Base-by-base conservation (phyloP, 1,140 invertebrate species). In the Brachionus paranguensis region DNA sequence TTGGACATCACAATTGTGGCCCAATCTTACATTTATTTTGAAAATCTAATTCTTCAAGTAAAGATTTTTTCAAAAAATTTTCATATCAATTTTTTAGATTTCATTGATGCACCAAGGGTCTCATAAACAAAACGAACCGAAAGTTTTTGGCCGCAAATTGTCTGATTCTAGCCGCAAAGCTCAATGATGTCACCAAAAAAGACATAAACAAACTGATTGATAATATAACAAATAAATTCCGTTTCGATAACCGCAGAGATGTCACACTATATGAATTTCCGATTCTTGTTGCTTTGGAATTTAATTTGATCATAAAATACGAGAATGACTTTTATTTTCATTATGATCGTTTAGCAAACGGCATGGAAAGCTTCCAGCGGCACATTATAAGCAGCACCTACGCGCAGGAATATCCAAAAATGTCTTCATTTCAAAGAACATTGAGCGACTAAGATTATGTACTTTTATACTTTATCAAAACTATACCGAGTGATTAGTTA, bases 11-110 rank as follows among this genome's bases (percentile, higher is more conserved):
- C 97, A 84, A 96, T 95, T 10, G 94, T 98, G 33, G 96, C 96
- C 43, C 95, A 96, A 90, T 94, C 96, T 0, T 98, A 98, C 89
- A 96, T 98, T 33, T 98, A 96, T 89, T 98, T 97, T 91, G 96
- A 99, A 89, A 97, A 97, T 88, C 91, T 99, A 6, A 96, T 98
- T 87, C 90, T 98, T 50, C 93, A 93, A 84, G 95, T 90, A 81
- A 47, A 29, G 12, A 8, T 83, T 29, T 33, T 78, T 33, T 20
- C 5, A 17, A 17, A 20, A 10, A 74, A 53, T 47, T 33, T 53
- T 14, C 24, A 55, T 20, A 4, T 37, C 1, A 0, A 24, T 70
- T 84, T 20, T n/a, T 41, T 29, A 84, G 50, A 14, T 72, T 55
- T 20, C 45, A 55, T 85, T 85, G 24, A 11, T 41, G 5, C 7